Conservation (phyloP, 1,140 invertebrate species). For the Drosophila ficusphila region DNA sequence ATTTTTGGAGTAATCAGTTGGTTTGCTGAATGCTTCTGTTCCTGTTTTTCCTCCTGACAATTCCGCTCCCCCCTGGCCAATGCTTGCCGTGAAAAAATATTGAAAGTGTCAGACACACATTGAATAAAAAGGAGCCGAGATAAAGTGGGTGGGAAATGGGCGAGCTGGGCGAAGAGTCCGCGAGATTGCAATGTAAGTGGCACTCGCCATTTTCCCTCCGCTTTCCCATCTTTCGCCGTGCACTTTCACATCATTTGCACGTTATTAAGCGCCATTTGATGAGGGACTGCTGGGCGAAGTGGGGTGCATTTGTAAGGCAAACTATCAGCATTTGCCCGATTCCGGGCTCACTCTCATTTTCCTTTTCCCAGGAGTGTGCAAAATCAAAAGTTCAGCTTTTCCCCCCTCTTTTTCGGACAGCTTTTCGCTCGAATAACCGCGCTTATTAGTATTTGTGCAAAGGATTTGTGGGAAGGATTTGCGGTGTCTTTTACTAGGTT, state of each 20-base stretch:
- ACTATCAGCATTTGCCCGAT: slow-evolving; percentile 17
- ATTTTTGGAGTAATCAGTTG: slow-evolving; percentile 40
- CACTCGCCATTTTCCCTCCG: slow-evolving; percentile 19
- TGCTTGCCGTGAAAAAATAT: slow-evolving; percentile 39
- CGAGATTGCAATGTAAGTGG: slow-evolving; percentile 43
- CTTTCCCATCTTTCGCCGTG: slow-evolving; percentile 18
- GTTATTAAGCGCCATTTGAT: slow-evolving; percentile 48
- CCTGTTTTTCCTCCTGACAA: neutral
- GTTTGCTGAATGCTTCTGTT: slow-evolving; percentile 9
- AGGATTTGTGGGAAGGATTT: slow-evolving; percentile 45
- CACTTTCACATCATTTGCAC: slow-evolving; percentile 59
- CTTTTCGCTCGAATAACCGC: slow-evolving; percentile 25
- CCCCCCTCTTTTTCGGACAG: slow-evolving; percentile 22
- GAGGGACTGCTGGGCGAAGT: neutral
- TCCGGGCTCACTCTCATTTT: slow-evolving; percentile 18
- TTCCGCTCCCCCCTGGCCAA: slow-evolving; percentile 1
- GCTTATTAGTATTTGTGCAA: slow-evolving; percentile 49
- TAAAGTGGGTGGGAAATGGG: slow-evolving; percentile 6
- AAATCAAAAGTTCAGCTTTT: slow-evolving; percentile 31
- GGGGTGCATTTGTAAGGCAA: slow-evolving; percentile 8
- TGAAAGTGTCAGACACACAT: slow-evolving; percentile 50
- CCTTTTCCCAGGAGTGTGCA: neutral
- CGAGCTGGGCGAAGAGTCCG: neutral
- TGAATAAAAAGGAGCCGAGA: slow-evolving; percentile 34
- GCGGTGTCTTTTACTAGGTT: slow-evolving; percentile 13